Evolutionary conservation across 2,888 invertebrate genomes (phyloP), one percentile per base, ranked within the genome.

Genomic region (Serripes groenlandicus): DNA sequence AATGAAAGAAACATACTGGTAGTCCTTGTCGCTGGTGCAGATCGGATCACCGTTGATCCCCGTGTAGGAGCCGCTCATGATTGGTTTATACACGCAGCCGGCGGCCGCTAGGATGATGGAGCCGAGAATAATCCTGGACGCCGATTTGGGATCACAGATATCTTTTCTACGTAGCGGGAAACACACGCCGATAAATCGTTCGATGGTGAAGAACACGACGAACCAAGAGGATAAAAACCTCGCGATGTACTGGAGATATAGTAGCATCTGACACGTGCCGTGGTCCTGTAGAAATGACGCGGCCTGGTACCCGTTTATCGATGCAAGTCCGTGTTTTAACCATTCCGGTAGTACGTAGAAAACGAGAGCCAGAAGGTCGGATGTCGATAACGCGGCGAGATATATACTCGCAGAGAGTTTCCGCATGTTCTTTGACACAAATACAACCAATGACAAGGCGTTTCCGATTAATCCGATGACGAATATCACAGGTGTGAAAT

Each of bases 331-430:
- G 34, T 90, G 79, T 66, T 90, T 88, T 34, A 94, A 76, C 94
- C 94, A 94, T 80, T 93, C 93, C 35, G 93, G 88, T 49, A 94
- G 87, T 26, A 93, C 93, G 80, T 92, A 94, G 60, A 97, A 95
- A 1, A 97, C 94, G 21, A 96, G 96, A 0, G 96, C 91, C 30
- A 98, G 94, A 88, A 97, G 97, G 3, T 97, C 95, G 0, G 97
- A 97, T 93, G 97, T 97, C 83, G 97, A 97, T 69, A 98, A 94
- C 0, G 97, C 97, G 0, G 97, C 96, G 81, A 98, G 95, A 93
- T 98, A 98, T 88, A 96, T 96, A 85, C 97, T 97, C 0, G 97
- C 97, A 0, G 97, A 97, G 28, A 93, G 86, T 37, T 90, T 90
- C 21, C 97, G 96, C 83, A 96, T 96, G 52, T 96, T 95, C 77